Evolutionary conservation across 2,888 invertebrate genomes (phyloP).

Genomic region (Dolichopus griseipennis): DNA sequence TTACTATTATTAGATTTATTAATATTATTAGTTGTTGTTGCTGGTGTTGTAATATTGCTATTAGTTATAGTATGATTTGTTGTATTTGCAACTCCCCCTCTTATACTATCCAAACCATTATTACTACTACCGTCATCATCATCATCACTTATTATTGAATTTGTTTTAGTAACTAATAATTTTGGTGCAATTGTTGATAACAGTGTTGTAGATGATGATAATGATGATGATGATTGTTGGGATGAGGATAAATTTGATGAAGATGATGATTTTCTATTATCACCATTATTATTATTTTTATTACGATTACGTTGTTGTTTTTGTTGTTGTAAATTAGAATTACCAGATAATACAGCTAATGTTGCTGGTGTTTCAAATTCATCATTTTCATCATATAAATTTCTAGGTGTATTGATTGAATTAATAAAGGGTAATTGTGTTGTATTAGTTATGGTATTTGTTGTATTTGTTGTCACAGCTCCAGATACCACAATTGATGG

Average conservation of each 20-base stretch:
- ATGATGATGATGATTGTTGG: conserved; percentile 16
- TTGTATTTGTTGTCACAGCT: conserved; percentile 13
- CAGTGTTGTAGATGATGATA: neutral
- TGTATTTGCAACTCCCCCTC: conserved; percentile 21
- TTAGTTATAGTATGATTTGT: conserved; percentile 25
- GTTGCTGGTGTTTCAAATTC: conserved; percentile 16
- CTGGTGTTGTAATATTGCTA: conserved; percentile 19
- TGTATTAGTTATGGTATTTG: conserved; percentile 21
- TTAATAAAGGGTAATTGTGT: conserved; percentile 21
- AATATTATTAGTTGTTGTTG: neutral
- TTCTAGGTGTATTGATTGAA: neutral
- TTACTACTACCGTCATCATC: neutral
- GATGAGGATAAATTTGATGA: conserved; percentile 16
- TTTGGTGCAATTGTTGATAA: conserved; percentile 2
- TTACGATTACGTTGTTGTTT: conserved; percentile 14
- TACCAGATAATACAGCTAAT: conserved; percentile 17
- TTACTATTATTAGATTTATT: neutral
- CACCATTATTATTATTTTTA: conserved; percentile 18
- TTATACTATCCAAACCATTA: neutral
- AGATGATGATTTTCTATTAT: conserved; percentile 16
- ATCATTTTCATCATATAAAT: neutral
- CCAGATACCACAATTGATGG: conserved; percentile 9
- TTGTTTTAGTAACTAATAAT: neutral
- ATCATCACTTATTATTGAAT: neutral
- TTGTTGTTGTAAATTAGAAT: conserved; percentile 10